These are phyloP conservation scores for Acleris laterana DNA, from an alignment of 2,888 invertebrate genomes.

Conservation along the genomic window DNA sequence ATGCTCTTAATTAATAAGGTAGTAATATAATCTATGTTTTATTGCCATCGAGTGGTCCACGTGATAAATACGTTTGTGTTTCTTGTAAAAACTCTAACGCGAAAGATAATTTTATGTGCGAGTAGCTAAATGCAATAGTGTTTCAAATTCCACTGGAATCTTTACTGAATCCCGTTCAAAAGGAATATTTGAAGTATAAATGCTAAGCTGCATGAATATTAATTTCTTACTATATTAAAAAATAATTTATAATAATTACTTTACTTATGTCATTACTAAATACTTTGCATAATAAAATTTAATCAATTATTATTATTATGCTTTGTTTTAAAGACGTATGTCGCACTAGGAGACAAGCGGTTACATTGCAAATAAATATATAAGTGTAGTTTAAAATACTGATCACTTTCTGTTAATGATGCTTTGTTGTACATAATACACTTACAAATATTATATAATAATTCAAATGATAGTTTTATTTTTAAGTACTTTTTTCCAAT, in stretches of 20 bases:
- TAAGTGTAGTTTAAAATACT: constrained; percentile 28
- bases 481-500: constrained; percentile 41
- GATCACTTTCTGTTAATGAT: constrained; percentile 27
- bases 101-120: constrained; percentile 8
- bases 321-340: constrained; percentile 6
- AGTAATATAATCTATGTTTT: constrained; percentile 33
- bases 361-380: constrained; percentile 19
- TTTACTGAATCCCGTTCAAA: constrained; percentile 16
- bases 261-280: constrained; percentile 40
- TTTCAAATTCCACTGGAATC: constrained; percentile 2
- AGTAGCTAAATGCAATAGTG: constrained; percentile 26
- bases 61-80: constrained; percentile 33
- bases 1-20: neutral
- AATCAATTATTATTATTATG: constrained; percentile 16
- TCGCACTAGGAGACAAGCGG: constrained; percentile 17
- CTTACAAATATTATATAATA: constrained; percentile 26
- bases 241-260: constrained; percentile 36
- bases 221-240: constrained; percentile 38
- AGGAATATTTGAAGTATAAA: constrained; percentile 18
- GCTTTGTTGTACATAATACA: constrained; percentile 27
- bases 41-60: constrained; percentile 53
- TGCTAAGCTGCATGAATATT: constrained; percentile 33
- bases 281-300: constrained; percentile 24
- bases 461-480: constrained; percentile 26
- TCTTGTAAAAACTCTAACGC: constrained; percentile 8